Conservation (phyloP, 2,113 vertebrate genomes). For the Ibidorhyncha struthersii region DNA sequence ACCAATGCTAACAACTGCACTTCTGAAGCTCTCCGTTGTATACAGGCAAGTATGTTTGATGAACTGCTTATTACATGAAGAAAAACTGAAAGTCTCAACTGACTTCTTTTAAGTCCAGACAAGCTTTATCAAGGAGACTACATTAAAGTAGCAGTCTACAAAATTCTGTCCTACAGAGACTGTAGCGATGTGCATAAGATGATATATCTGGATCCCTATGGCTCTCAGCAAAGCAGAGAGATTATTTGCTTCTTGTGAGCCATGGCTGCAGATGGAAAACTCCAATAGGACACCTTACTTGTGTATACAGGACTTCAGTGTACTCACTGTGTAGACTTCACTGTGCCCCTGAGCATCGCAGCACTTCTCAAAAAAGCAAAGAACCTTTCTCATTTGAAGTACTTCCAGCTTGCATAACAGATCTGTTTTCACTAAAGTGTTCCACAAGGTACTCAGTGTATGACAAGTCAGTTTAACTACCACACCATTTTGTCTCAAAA, state of each 20-base stretch:
- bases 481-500: neutral
- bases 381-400: neutral
- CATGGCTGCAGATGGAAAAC: neutral
- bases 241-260: neutral
- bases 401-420: neutral
- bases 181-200: fast-evolving
- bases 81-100: neutral
- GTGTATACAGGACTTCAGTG: neutral
- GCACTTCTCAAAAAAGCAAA: neutral
- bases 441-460: neutral
- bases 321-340: neutral
- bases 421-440: neutral
- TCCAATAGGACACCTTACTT: neutral
- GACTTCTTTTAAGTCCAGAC: neutral
- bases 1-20: neutral
- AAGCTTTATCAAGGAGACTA: neutral
- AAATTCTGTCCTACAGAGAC: neutral
- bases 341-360: neutral
- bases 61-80: neutral
- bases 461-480: neutral
- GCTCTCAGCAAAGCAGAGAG: neutral
- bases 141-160: neutral
- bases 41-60: neutral
- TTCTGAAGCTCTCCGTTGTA: neutral
- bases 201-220: fast-evolving